Base-by-base conservation (phyloP, 2,113 vertebrate species). In the Pachycephala philippinensis region DNA sequence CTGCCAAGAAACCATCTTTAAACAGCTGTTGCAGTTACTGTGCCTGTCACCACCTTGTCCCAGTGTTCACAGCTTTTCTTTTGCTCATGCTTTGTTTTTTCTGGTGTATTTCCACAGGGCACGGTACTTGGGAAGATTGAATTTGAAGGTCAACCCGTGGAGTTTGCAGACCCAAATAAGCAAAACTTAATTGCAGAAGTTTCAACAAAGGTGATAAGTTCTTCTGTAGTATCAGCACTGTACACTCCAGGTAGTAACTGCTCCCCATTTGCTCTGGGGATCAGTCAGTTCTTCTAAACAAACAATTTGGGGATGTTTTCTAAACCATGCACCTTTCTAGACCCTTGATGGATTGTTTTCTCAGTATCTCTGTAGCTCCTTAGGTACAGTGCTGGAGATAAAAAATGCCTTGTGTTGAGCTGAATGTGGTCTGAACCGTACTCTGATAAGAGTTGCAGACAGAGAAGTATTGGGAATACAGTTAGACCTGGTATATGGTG, bases 61-160 rank as follows among this genome's bases (percentile, higher is more conserved):
- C n/a, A 24, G 22, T 66, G 80, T 93, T 96, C 95, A 66, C 92
- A 94, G 89, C 82, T 97, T 92, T 53, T 82, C 57, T 15, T 56
- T 31, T 86, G 11, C 65, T 89, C 24, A 44, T 30, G 37, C 70
- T 89, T 86, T 92, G 45, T 66, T 92, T 50, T 90, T 91, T 63
- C 39, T 72, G 33, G 9, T 92, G 42, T 59, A 81, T 95, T 96
- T 97, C 68, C 94, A 91, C 95, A 99, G 99, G 99, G 99, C 37
- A 99, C 98, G 0, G 94, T 99, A 86, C 98, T 99, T 95, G 99
- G 99, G 33, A 99, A 99, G 97, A 99, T 99, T 95, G 99, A 99
- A 97, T 99, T 99, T 98, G 99, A 99, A 87, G 99, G 99, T 60
- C 98, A 99, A 15, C 97, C 98, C 7, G 95, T 99, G 83, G 98